Base-by-base conservation (phyloP, 2,888 invertebrate genomes). In the Polyploca ridens region DNA sequence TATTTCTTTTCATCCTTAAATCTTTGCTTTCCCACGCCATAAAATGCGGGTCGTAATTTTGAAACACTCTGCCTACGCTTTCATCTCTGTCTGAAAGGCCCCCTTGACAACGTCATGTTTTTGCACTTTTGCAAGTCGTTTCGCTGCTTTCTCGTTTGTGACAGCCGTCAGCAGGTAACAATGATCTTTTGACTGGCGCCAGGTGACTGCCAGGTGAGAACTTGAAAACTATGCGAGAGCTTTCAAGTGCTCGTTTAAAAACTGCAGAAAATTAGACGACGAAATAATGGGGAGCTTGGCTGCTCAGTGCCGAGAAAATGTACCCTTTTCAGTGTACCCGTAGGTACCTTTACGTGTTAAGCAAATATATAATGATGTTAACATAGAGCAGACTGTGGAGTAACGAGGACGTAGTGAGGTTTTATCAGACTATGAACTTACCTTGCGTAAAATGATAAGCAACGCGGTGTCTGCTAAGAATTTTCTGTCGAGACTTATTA, bases 131-230 rank as follows among this genome's bases (percentile, higher is more conserved):
- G 75, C 73, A 79, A 19, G 72, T 68, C 72, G 71, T 70, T 74
- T 80, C 75, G 69, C 67, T 66, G 63, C 69, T 77, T 77, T 78
- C 69, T 69, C 74, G 73, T 87, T 88, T 85, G 84, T 83, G 76
- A 86, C 86, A 41, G 41, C 41, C 41, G 41, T 41, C 41, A 41
- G 41, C 41, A 86, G 81, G 74, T 75, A 82, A 91, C 91, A 91
- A 90, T 90, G 88, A 86, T 87, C 90, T 90, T 91, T 91, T 90
- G 87, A 90, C 86, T 81, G 81, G 78, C 78, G 77, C 75, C 71
- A 72, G 79, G 79, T 69, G 60, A 64, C 76, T 73, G 77, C 72
- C 72, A 81, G 78, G 83, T 81, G 79, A 76, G 71, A 81, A 77
- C 78, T 84, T 81, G 70, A 77, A 76, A 82, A 79, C 81, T 79